Percentiles rank a stretch among this genome's conserved stretches.
phyloP scores from a whole-genome alignment of 2,888 invertebrate genomes.

The Plagiodera versicolora region DNA sequence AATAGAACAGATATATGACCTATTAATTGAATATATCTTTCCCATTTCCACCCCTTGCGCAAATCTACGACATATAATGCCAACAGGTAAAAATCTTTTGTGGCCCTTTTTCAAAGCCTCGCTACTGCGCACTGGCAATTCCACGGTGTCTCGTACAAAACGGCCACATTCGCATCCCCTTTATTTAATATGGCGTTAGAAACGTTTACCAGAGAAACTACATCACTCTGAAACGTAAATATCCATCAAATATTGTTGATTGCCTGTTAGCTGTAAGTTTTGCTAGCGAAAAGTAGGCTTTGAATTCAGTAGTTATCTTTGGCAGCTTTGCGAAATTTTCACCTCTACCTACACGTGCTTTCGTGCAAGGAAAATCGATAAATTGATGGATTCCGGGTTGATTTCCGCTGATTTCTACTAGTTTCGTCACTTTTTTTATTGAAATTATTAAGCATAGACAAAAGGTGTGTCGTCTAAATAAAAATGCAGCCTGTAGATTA shows the following conservation, averaged over 20 bases:
- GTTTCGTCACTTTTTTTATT: neutral
- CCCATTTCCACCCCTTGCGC: neutral
- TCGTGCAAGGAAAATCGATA: neutral
- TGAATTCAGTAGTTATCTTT: neutral
- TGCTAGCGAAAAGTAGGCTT: neutral
- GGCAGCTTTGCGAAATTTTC: neutral
- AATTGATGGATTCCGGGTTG: neutral
- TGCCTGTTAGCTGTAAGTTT: neutral
- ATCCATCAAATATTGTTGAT: neutral
- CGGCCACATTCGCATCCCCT: slow-evolving; percentile 13
- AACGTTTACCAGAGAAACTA: slow-evolving; percentile 10
- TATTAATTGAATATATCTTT: neutral
- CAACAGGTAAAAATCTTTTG: slow-evolving; percentile 19
- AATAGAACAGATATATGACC: neutral
- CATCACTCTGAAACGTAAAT: slow-evolving; percentile 17
- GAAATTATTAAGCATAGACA: no score
- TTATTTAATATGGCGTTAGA: slow-evolving; percentile 23
- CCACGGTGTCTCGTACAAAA: slow-evolving; percentile 17
- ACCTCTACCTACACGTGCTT: neutral
- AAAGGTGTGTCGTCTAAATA: no score
- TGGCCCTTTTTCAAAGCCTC: slow-evolving; percentile 5
- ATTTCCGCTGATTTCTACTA: neutral
- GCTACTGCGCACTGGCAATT: slow-evolving; percentile 16
- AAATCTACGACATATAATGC: neutral
- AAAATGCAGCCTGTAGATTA: no score